phyloP scores from a whole-genome alignment of 2,888 invertebrate genomes.

The Microplitis manilae region DNA sequence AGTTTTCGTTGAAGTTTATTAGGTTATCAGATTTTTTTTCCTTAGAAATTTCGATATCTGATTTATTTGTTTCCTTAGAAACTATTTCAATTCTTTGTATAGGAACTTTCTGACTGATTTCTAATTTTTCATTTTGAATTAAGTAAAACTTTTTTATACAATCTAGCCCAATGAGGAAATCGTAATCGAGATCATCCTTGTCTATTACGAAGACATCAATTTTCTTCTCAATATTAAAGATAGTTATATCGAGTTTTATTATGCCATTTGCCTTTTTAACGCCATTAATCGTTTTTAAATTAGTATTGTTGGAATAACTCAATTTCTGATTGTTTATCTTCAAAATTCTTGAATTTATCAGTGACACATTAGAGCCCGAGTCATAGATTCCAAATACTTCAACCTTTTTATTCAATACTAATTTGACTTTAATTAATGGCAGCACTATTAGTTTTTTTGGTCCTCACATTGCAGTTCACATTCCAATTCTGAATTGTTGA shows the following conservation, averaged over 20 bases:
- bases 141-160: conserved; percentile 55
- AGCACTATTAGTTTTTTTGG: conserved; percentile 50
- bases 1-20: conserved; percentile 36
- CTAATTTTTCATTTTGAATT: conserved; percentile 53
- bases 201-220: conserved; percentile 51
- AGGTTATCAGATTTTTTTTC: background rate
- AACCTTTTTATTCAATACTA: conserved; percentile 45
- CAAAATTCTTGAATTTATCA: conserved; percentile 51
- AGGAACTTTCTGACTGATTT: conserved; percentile 34
- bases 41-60: background rate
- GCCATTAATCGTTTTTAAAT: conserved; percentile 52
- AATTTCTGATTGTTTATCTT: conserved; percentile 39
- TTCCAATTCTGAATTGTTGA: conserved; percentile 49
- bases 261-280: conserved; percentile 48
- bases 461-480: conserved; percentile 40
- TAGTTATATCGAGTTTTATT: conserved; percentile 49
- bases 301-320: conserved; percentile 27
- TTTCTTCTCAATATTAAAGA: conserved; percentile 49
- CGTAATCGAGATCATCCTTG: conserved; percentile 53
- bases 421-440: conserved; percentile 52
- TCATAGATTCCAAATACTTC: conserved; percentile 47
- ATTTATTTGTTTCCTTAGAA: conserved; percentile 8
- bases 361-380: conserved; percentile 51
- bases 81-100: conserved; percentile 10
- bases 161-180: conserved; percentile 56